Evolutionary conservation across 92 coral and sea anemone genomes (phyloP), one percentile per base, ranked within the genome.

Genomic region (Epizoanthus fatuus): DNA sequence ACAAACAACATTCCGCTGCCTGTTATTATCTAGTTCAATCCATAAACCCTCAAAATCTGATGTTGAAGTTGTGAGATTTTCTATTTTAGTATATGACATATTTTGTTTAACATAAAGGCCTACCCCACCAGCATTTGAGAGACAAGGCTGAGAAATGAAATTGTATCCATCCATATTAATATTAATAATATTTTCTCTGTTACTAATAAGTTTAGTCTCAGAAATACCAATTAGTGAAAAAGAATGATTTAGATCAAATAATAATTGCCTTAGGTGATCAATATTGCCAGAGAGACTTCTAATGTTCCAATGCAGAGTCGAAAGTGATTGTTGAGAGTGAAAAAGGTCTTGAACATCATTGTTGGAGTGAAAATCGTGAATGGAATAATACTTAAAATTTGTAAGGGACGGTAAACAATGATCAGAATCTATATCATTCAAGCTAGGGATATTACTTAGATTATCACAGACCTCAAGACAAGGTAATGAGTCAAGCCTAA

Each of bases 361-460:
- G 63, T 35, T 80, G 63, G 72, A 81, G 20, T 80, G 87, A 81
- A 92, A 92, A 60, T 84, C 91, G 86, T 92, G 86, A 17, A 71
- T 69, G 71, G 84, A 55, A 71, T 86, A 92, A 71, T 92, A 89
- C 45, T 88, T 68, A 64, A 89, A 88, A 80, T 85, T 85, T 38
- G 86, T 75, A 74, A 81, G 81, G 47, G 84, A 68, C 7, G 92
- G 91, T 65, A 92, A 47, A 42, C 89, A 72, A 15, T 62, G 53
- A 45, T 89, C 91, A 63, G 70, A 65, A 85, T 92, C 95, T 40
- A 90, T 69, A 57, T 63, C 75, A 42, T 91, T 80, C 39, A 89
- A 88, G 66, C 80, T 90, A 47, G 85, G 86, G 59, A 88, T 86
- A 56, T 80, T 84, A 63, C 80, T 84, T 45, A 76, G 20, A 17